These are phyloP conservation scores for Zapus hudsonius DNA, from an alignment of 2,113 vertebrate genomes.

Conservation along the genomic window DNA sequence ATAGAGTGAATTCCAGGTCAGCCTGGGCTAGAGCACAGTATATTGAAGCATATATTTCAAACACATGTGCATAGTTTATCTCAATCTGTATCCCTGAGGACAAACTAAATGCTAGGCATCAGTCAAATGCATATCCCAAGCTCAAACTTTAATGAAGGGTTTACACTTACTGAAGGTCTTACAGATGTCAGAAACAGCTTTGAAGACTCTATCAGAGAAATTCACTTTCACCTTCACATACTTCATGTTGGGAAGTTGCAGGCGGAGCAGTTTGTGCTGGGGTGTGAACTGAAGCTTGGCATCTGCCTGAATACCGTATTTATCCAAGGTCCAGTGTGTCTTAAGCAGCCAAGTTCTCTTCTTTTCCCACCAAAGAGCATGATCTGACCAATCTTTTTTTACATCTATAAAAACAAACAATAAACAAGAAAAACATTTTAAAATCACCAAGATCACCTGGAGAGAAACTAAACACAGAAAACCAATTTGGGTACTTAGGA, in stretches of 20 bases:
- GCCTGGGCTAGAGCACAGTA: no score
- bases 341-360: slow-evolving; percentile 99
- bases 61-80: background rate
- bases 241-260: slow-evolving; percentile 99
- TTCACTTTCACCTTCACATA: slow-evolving; percentile 99
- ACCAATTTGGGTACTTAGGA: slow-evolving; percentile 37
- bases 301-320: slow-evolving; percentile 98
- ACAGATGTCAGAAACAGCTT: slow-evolving; percentile 98
- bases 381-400: slow-evolving; percentile 99
- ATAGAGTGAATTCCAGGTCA: no score
- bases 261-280: slow-evolving; percentile 97
- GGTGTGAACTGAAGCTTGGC: slow-evolving; percentile 98
- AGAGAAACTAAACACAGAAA: slow-evolving; percentile 49
- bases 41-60: slow-evolving; percentile 16
- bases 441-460: slow-evolving; percentile 21
- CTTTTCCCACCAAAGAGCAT: slow-evolving; percentile 99
- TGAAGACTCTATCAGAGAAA: slow-evolving; percentile 99
- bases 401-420: slow-evolving; percentile 88
- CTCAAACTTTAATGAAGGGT: background rate
- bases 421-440: slow-evolving; percentile 41
- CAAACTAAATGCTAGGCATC: background rate
- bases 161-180: slow-evolving; percentile 98
- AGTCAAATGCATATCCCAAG: background rate
- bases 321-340: slow-evolving; percentile 99
- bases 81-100: background rate